Percentiles rank a stretch among this genome's conserved stretches.
Evolutionary conservation across 1,140 invertebrate genomes (phyloP).

Genomic region (Colletes gigas): DNA sequence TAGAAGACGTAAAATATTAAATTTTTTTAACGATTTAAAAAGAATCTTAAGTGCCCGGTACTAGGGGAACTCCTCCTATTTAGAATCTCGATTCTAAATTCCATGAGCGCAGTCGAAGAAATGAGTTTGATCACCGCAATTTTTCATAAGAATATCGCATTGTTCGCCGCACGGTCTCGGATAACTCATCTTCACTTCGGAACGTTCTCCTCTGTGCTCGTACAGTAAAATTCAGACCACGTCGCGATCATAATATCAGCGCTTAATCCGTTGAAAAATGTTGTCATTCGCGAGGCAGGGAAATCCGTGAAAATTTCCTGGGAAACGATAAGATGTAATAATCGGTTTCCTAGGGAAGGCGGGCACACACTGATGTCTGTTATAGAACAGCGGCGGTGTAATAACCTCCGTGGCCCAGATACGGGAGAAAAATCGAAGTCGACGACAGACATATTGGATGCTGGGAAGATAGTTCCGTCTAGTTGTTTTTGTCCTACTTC

Average conservation of each 20-base stretch:
- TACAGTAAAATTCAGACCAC: background rate
- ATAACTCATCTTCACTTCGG: background rate
- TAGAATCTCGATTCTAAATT: too few species aligned
- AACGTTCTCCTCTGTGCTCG: background rate
- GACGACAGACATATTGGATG: constrained; percentile 63
- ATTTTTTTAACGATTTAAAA: too few species aligned
- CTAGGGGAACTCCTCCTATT: too few species aligned
- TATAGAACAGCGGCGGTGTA: constrained; percentile 60
- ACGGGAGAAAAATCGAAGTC: constrained; percentile 62
- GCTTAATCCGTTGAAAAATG: constrained; percentile 26
- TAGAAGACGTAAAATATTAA: too few species aligned
- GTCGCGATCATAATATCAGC: background rate
- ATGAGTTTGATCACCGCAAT: background rate
- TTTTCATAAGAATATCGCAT: background rate
- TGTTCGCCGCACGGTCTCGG: background rate
- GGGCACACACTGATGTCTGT: constrained; percentile 34
- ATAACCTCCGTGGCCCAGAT: constrained; percentile 64
- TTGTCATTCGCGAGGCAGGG: background rate
- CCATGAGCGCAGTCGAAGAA: background rate
- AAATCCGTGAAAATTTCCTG: constrained; percentile 24
- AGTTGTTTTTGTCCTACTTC: constrained; percentile 57
- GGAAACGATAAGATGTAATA: constrained; percentile 42
- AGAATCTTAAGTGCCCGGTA: too few species aligned
- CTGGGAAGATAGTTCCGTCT: constrained; percentile 47
- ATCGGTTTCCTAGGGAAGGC: constrained; percentile 40